A percentile compares a stretch with the other conserved stretches of the same genome.
These are phyloP conservation scores for Crocuta crocuta DNA, from an alignment of 2,113 vertebrate genomes.

Conservation along the genomic window DNA sequence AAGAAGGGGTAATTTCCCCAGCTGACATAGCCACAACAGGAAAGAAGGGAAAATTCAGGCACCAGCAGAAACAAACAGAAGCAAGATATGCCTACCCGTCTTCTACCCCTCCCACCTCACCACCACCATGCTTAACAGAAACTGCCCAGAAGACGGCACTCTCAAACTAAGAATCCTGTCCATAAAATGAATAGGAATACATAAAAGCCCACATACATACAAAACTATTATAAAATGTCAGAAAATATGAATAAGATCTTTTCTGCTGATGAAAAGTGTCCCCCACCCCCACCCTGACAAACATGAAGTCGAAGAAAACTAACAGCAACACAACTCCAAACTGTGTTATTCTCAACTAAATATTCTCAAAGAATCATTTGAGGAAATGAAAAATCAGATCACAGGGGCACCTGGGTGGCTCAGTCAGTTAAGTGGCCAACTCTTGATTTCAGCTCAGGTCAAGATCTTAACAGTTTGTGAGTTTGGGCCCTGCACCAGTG, in stretches of 20 bases:
- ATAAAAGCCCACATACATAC: neutral
- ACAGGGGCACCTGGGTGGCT: too few relatives aligned
- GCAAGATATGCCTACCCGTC: neutral
- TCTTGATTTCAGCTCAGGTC: too few relatives aligned
- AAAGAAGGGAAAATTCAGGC: neutral
- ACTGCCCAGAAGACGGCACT: accelerated
- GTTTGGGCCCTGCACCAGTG: too few relatives aligned
- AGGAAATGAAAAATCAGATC: neutral
- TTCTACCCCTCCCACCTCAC: neutral
- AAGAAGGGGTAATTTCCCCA: neutral
- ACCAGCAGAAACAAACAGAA: neutral
- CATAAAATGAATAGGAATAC: neutral
- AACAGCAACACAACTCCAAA: neutral
- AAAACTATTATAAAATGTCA: neutral
- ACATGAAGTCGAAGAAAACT: neutral
- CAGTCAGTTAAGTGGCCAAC: too few relatives aligned
- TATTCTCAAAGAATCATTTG: neutral
- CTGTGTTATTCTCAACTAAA: neutral
- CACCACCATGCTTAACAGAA: neutral
- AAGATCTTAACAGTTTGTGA: too few relatives aligned
- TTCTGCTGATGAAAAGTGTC: neutral
- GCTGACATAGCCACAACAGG: neutral
- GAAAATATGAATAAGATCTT: neutral
- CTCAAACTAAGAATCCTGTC: neutral
- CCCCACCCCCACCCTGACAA: neutral